Base-by-base conservation (phyloP, 2,113 vertebrate genomes). In the Onychorhynchus coronatus region DNA sequence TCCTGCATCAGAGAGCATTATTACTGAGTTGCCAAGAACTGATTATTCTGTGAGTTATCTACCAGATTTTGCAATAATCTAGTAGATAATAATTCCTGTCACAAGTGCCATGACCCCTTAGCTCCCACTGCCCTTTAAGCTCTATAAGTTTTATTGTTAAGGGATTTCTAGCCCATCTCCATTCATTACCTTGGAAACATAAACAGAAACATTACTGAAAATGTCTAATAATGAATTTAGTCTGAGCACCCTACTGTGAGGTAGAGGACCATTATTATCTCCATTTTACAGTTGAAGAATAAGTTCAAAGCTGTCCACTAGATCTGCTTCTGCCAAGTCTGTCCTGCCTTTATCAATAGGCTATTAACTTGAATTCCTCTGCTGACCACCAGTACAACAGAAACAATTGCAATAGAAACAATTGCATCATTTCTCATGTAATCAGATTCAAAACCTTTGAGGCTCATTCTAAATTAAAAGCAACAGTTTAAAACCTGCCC, bases 101-200 rank as follows among this genome's bases (percentile, higher is more conserved):
- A 39, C 66, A 91, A 91, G n/a, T 58, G 50, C 46, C 70, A 41
- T 74, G 91, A 89, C 70, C 66, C 62, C 74, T 92, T 68, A 92
- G 79, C 53, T 95, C 56, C 49, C 31, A 52, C n/a, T 91, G 74
- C 66, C 84, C 78, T 94, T 89, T 89, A 85, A 91, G 78, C 74
- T 91, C 66, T 41, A 0, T 33, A 53, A 90, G 37, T 90, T 88
- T 95, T 89, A 94, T 91, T 96, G 81, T 85, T 95, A 72, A 87
- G 94, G 62, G 84, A 87, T 93, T 97, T 95, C 89, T 44, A 96
- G 47, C 28, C 73, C 83, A 95, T 94, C 77, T n/a, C 84, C 68
- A 82, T 85, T 96, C 77, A 88, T 94, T 95, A 85, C 84, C 91
- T 83, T 94, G 95, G 96, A 91, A 97, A 96, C 93, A 92, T 75